These are phyloP conservation scores for Haemorhous mexicanus DNA, from an alignment of 2,113 vertebrate species.

Conservation along the genomic window DNA sequence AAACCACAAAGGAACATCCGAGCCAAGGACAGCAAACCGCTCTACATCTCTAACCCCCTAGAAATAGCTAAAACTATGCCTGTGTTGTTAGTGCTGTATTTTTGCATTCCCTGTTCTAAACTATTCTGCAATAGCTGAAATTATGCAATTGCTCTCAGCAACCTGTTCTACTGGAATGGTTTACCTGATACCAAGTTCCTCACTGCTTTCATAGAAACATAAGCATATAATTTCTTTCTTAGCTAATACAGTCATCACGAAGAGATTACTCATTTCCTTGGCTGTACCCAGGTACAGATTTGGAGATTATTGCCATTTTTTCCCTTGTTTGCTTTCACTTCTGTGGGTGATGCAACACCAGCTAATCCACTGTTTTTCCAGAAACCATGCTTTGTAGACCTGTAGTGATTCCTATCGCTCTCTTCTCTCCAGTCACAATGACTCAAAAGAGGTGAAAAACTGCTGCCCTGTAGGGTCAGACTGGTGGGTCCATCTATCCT, in stretches of 20 bases:
- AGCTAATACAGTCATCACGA: not conserved
- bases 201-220: not conserved
- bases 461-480: not conserved
- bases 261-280: not conserved
- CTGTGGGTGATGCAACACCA: not conserved
- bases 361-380: not conserved
- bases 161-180: not conserved
- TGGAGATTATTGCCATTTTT: not conserved
- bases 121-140: not conserved
- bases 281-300: not conserved
- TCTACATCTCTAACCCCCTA: not conserved
- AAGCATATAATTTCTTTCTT: not conserved
- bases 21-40: not conserved
- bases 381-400: not conserved
- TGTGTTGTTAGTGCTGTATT: rapidly evolving
- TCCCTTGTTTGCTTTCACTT: not conserved
- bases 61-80: not conserved
- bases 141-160: not conserved
- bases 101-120: not conserved
- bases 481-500: not conserved
- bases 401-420: not conserved
- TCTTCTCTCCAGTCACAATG: not conserved
- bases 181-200: not conserved
- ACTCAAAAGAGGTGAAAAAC: not conserved
- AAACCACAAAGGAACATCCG: not conserved